Base-by-base conservation (phyloP, 1,140 invertebrate genomes). In the Whitmania pigra region DNA sequence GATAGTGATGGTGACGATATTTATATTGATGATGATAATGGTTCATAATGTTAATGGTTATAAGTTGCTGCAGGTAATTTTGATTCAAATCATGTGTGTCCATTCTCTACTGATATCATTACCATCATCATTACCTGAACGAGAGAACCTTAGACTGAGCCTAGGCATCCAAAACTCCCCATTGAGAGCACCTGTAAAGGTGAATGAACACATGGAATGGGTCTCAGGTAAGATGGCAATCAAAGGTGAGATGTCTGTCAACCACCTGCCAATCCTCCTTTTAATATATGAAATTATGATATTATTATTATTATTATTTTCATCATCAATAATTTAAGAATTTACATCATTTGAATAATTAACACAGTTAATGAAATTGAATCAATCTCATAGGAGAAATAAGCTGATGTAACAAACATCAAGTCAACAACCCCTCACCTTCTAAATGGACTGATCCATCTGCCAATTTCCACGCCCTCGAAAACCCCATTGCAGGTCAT, bases 371-470 rank as follows among this genome's bases (percentile, higher is more conserved):
- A n/a, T n/a, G n/a, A n/a, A n/a, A n/a, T n/a, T n/a, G n/a, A n/a
- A n/a, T n/a, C n/a, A n/a, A n/a, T n/a, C n/a, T n/a, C n/a, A n/a
- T n/a, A n/a, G n/a, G n/a, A n/a, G n/a, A n/a, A n/a, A n/a, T n/a
- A 36, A 36, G 31, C 31, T 36, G 31, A 36, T 36, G 31, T 36
- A 36, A 36, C 31, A 36, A 36, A 6, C 31, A 36, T 36, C 31
- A 3, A 36, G 31, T 36, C 31, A 36, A 6, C 31, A 36, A 2
- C 31, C 31, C 31, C 31, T 36, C 31, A 78, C 77, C 77, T 75
- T 74, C 76, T 73, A 70, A 77, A 78, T 40, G 77, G 73, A 67
- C 71, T 74, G 22, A 78, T 78, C 77, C 77, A 78, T 40, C 77
- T 73, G 54, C 77, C 77, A 9, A 78, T 67, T 63, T 78, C 77